A percentile compares a stretch with the other conserved stretches of the same genome.
Evolutionary conservation across 2,888 invertebrate species (phyloP).

Genomic region (Volucella bombylans): DNA sequence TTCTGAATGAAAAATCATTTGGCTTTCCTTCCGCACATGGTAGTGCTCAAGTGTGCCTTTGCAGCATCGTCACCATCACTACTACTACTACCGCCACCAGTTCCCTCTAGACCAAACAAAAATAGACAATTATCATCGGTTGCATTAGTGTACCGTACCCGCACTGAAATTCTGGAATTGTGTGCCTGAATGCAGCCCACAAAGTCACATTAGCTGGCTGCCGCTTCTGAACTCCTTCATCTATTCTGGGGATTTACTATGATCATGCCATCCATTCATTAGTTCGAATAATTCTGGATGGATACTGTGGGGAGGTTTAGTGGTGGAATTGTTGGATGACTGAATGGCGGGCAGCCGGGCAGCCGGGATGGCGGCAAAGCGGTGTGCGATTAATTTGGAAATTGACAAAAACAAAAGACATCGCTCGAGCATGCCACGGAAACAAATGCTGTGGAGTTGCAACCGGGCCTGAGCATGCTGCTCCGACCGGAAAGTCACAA

Average conservation of each 20-base stretch:
- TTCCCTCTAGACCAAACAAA: slow-evolving; percentile 33
- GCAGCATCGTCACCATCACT: slow-evolving; percentile 23
- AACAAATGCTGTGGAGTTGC: slow-evolving; percentile 58
- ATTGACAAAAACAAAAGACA: slow-evolving; percentile 73
- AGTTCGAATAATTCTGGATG: slow-evolving; percentile 64
- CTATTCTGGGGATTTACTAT: slow-evolving; percentile 69
- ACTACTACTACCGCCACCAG: neutral
- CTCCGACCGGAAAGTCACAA: slow-evolving; percentile 72
- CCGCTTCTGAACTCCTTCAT: slow-evolving; percentile 61
- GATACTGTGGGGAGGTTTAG: slow-evolving; percentile 6
- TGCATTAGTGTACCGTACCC: slow-evolving; percentile 37
- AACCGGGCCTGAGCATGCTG: slow-evolving; percentile 28
- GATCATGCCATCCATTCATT: slow-evolving; percentile 68
- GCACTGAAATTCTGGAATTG: neutral
- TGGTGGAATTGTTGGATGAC: neutral
- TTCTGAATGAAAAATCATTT: slow-evolving; percentile 70
- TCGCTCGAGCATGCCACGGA: slow-evolving; percentile 61
- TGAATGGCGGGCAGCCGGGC: slow-evolving; percentile 1
- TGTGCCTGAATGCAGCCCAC: slow-evolving; percentile 35
- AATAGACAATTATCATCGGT: slow-evolving; percentile 65
- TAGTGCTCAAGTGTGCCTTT: slow-evolving; percentile 39
- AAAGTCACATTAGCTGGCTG: slow-evolving; percentile 40
- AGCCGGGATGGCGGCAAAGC: neutral
- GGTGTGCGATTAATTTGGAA: slow-evolving; percentile 68
- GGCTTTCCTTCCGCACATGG: slow-evolving; percentile 41